Evolutionary conservation across 2,113 vertebrate species (phyloP), one percentile per base, ranked within the genome.

Genomic region (Lethenteron camtschaticum): DNA sequence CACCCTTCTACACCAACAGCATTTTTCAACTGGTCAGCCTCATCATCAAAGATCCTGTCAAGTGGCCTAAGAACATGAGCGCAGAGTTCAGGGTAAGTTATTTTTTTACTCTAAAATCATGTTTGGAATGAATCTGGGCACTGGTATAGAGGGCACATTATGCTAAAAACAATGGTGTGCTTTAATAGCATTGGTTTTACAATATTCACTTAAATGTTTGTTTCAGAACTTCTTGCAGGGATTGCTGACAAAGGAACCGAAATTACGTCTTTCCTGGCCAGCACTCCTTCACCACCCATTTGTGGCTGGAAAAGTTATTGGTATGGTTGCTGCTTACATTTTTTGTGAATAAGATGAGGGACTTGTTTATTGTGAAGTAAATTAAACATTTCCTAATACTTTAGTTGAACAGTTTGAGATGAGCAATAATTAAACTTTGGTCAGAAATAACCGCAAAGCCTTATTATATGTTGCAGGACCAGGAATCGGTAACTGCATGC

Each of bases 1-100:
- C 94, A 69, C 90, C 94, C 4, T 99, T 99, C 81, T 90, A 89
- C 76, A 89, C 87, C 14, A 90, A 85, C 70, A 96, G 86, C 77
- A 88, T 99, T 79, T 94, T 94, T 78, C 84, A 94, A 12, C 81
- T 96, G n/a, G 83, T 92, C 73, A 87, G 81, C 75, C 83, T 91
- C 20, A 96, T 99, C 2, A 79, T 89, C 76, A 85, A 80, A 75
- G 85, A 87, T 71, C 79, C 85, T 0, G 79, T 99, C 69, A 87
- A 85, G 73, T 99, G 92, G 92, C 88, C 90, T 0, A 70, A 75
- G 10, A 78, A 74, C 12, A 87, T 96, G 77, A 91, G 86, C 75
- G 76, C 80, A 9, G 78, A 75, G 70, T 94, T 89, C 77, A 86
- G 76, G 85, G 92, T 99, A 82, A 70, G 16, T 59, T 66, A 69